These are phyloP conservation scores for Disparrhopalites patrizii DNA, from an alignment of 2,888 invertebrate genomes.

Conservation along the genomic window DNA sequence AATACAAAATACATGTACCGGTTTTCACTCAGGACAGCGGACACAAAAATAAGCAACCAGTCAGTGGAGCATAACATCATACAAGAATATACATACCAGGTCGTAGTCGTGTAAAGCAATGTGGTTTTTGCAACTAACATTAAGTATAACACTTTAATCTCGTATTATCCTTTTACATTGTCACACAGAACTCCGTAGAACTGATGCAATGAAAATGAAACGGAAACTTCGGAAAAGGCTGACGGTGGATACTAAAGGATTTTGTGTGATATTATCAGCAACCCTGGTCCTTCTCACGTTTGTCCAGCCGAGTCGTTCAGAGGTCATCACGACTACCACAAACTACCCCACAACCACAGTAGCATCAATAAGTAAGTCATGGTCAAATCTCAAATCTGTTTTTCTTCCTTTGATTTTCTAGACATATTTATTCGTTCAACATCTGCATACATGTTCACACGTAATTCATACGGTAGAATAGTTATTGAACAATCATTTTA, in stretches of 20 bases:
- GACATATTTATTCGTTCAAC: background rate
- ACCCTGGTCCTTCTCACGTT: constrained; percentile 27
- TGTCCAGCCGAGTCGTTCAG: constrained; percentile 32
- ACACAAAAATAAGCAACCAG: too few species aligned
- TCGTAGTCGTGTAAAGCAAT: background rate
- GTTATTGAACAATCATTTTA: too few species aligned
- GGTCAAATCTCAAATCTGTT: constrained; percentile 12
- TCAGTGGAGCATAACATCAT: background rate
- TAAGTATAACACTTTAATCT: background rate
- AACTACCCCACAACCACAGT: constrained; percentile 30
- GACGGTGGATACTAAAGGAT: constrained; percentile 12
- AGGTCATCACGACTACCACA: constrained; percentile 29
- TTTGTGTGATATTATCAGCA: constrained; percentile 15
- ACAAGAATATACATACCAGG: background rate
- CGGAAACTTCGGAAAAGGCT: constrained; percentile 30
- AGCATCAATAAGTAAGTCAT: constrained; percentile 40
- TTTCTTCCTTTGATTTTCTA: background rate
- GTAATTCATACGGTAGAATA: background rate
- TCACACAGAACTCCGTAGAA: constrained; percentile 7
- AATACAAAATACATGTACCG: too few species aligned
- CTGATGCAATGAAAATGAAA: constrained; percentile 45
- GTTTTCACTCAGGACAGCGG: too few species aligned
- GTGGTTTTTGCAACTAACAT: background rate
- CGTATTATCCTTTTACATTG: background rate
- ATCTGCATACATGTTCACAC: background rate